Conservation (phyloP, 2,797 vertebrate species). For the Xenentodon cancila region DNA sequence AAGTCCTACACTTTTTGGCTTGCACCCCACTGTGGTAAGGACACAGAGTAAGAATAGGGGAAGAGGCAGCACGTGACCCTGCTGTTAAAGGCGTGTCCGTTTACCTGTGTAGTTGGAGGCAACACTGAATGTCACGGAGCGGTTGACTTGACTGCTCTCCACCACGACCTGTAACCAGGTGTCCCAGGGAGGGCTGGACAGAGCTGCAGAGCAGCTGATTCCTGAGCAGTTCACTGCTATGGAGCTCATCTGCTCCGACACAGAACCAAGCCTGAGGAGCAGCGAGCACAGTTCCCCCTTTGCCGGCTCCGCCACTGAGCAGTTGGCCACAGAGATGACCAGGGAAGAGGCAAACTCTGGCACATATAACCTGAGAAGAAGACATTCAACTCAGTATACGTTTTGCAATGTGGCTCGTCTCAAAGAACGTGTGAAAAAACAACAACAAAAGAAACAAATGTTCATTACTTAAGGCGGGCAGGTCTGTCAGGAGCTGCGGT, state of each 20-base stretch:
- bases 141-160: slow-evolving; percentile 76
- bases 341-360: slow-evolving; percentile 86
- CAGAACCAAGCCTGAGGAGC: slow-evolving; percentile 84
- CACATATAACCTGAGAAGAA: slow-evolving; percentile 84
- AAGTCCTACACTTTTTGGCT: slow-evolving; percentile 78
- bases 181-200: slow-evolving; percentile 89
- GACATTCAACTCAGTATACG: neutral
- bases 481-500: slow-evolving; percentile 71
- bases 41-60: slow-evolving; percentile 1
- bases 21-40: slow-evolving; percentile 84
- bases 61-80: neutral
- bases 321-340: slow-evolving; percentile 81
- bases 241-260: slow-evolving; percentile 76
- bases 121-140: slow-evolving; percentile 77
- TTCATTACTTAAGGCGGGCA: slow-evolving; percentile 87
- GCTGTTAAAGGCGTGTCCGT: neutral
- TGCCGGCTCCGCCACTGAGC: slow-evolving; percentile 55
- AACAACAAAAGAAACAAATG: neutral
- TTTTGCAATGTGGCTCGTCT: too few species aligned
- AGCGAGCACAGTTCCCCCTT: slow-evolving; percentile 72
- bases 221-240: slow-evolving; percentile 81
- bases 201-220: slow-evolving; percentile 75
- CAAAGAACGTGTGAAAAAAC: too few species aligned
- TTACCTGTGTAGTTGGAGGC: slow-evolving; percentile 86
- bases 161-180: slow-evolving; percentile 88